Evolutionary conservation across 2,888 invertebrate genomes (phyloP), one percentile per base, ranked within the genome.

Genomic region (Aethes cnicana): DNA sequence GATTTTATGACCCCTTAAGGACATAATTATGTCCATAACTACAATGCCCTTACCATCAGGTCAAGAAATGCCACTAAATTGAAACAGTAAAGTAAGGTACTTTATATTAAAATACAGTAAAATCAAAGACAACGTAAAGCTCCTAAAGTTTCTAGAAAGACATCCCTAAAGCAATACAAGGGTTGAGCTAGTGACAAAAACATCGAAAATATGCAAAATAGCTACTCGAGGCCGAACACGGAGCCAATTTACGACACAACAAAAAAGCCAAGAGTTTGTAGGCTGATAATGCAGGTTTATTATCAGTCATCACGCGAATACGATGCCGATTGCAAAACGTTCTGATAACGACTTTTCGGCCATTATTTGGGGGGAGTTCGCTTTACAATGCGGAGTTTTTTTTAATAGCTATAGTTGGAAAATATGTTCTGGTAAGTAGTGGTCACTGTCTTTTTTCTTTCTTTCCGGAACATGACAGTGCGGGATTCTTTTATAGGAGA

Each of bases 221-320:
- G 33, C 44, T 25, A 25, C 32, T 37, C 16, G 18, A 21, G 42
- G 28, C 21, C 36, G 37, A 32, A 44, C n/a, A n/a, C n/a, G 30
- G 14, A 23, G 20, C 35, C 39, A 20, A 49, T 50, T 53, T 50
- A 50, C 47, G 54, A 28, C 43, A 25, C 35, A 56, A 53, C 56
- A 57, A 59, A 61, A 54, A 57, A 55, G 55, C 55, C 53, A 44
- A 64, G 63, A 60, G 56, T 50, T 53, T 53, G 54, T 53, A 57
- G 57, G 64, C 59, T 64, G 62, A 74, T 77, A 77, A 77, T 81
- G 79, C 78, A 78, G 68, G 77, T 84, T 87, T 84, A 87, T 84
- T 81, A 74, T 76, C 59, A 54, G 55, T 66, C 58, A 77, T 75
- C 87, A 87, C 82, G 87, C 86, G 70, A 81, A 68, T 64, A 49